Conservation (phyloP, 2,113 vertebrate species). For the Athene noctua region DNA sequence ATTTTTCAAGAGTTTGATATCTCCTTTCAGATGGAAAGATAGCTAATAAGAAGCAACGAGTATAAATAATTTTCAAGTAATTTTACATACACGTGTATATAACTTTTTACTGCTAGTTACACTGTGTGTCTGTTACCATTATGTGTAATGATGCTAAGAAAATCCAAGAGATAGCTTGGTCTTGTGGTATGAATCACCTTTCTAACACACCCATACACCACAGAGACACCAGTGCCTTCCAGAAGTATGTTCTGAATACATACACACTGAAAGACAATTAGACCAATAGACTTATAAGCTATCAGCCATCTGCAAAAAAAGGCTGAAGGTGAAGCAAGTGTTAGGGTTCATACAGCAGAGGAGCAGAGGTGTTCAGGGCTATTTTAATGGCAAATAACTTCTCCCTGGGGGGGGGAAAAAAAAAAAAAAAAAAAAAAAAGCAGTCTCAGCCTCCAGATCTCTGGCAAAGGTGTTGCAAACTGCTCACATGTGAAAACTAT, state of each 20-base stretch:
- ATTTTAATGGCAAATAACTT: background rate
- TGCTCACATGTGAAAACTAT: background rate
- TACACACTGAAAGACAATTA: background rate
- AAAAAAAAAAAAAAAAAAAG: background rate
- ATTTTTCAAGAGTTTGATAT: background rate
- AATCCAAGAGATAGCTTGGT: background rate
- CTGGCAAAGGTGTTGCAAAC: background rate
- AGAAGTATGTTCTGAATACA: background rate
- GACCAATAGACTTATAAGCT: background rate
- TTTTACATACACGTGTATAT: background rate
- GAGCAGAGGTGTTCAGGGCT: background rate
- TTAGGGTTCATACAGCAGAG: background rate
- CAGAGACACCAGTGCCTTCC: background rate
- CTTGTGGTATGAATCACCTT: background rate
- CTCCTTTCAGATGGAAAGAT: background rate
- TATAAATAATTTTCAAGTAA: background rate
- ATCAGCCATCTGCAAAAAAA: background rate
- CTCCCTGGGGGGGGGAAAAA: background rate
- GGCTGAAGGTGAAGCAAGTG: background rate
- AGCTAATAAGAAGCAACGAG: background rate
- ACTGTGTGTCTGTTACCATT: background rate
- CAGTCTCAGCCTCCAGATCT: background rate
- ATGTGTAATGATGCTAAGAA: background rate
- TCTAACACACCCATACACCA: background rate
- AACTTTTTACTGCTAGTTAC: background rate